A percentile compares a stretch with the other conserved stretches of the same genome.
These are phyloP conservation scores for Platyscapa corneri DNA, from an alignment of 1,140 invertebrate species.

Conservation along the genomic window DNA sequence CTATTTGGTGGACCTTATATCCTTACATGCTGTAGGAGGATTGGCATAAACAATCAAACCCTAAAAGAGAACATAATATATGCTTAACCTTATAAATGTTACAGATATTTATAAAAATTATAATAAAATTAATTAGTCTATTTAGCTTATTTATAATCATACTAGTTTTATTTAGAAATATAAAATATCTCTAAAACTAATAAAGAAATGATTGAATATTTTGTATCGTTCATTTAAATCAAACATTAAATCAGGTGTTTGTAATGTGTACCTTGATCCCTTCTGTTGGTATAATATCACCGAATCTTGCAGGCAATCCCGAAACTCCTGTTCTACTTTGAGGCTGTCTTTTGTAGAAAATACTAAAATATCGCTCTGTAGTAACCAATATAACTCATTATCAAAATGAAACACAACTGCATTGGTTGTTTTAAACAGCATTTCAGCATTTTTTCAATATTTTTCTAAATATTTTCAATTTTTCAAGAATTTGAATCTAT, in stretches of 20 bases:
- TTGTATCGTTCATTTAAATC: neutral
- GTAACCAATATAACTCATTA: constrained; percentile 58
- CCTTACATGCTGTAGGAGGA: constrained; percentile 80
- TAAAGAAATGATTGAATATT: neutral
- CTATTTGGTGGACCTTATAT: constrained; percentile 76
- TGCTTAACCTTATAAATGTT: constrained; percentile 33
- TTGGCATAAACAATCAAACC: constrained; percentile 81
- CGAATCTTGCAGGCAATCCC: constrained; percentile 83
- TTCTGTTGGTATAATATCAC: constrained; percentile 75
- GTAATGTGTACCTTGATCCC: constrained; percentile 71
- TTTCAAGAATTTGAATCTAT: constrained; percentile 35
- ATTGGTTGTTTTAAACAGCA: constrained; percentile 58
- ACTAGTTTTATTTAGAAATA: neutral
- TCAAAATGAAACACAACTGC: constrained; percentile 60
- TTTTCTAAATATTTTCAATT: constrained; percentile 39
- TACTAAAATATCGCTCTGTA: constrained; percentile 74
- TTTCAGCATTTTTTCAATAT: constrained; percentile 61
- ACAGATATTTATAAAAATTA: neutral
- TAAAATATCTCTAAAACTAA: neutral
- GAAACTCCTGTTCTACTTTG: constrained; percentile 80
- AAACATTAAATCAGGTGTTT: neutral
- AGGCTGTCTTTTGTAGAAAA: constrained; percentile 65
- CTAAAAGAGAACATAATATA: constrained; percentile 70
- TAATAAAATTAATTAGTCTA: neutral
- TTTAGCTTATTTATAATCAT: neutral